A percentile compares a stretch with the other conserved stretches of the same genome.
These are phyloP conservation scores for Xiphorhynchus erythropygius DNA, from an alignment of 2,797 vertebrate species.

Conservation along the genomic window DNA sequence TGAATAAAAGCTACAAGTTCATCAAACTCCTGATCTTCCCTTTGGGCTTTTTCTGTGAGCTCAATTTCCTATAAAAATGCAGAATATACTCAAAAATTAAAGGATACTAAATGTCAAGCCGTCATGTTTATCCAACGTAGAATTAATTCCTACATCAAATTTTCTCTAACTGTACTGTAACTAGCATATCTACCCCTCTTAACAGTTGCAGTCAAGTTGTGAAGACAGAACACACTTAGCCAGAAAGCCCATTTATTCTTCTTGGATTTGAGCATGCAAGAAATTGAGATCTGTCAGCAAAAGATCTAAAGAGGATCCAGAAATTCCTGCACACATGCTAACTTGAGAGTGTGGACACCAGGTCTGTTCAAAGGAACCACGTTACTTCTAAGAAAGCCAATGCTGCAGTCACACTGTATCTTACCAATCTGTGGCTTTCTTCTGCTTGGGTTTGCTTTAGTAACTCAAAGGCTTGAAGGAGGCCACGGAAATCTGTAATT, in stretches of 20 bases:
- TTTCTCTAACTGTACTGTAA: background rate
- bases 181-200: background rate
- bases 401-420: background rate
- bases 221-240: background rate
- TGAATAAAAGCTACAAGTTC: constrained; percentile 96
- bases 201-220: background rate
- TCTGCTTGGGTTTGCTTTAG: constrained; percentile 88
- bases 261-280: background rate
- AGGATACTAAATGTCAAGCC: background rate
- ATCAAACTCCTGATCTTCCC: constrained; percentile 90
- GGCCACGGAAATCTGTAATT: constrained; percentile 96
- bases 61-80: constrained; percentile 87
- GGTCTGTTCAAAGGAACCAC: background rate
- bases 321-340: background rate
- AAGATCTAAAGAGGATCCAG: background rate
- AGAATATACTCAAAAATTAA: constrained; percentile 5
- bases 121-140: background rate
- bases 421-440: constrained; percentile 91
- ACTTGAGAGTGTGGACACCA: background rate
- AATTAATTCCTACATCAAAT: background rate
- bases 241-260: background rate
- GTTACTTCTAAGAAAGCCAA: background rate
- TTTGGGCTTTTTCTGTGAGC: constrained; percentile 86
- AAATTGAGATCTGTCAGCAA: background rate
- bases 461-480: constrained; percentile 95